Evolutionary conservation across 2,888 invertebrate genomes (phyloP), one percentile per base, ranked within the genome.

Genomic region (Prenolepis imparis): DNA sequence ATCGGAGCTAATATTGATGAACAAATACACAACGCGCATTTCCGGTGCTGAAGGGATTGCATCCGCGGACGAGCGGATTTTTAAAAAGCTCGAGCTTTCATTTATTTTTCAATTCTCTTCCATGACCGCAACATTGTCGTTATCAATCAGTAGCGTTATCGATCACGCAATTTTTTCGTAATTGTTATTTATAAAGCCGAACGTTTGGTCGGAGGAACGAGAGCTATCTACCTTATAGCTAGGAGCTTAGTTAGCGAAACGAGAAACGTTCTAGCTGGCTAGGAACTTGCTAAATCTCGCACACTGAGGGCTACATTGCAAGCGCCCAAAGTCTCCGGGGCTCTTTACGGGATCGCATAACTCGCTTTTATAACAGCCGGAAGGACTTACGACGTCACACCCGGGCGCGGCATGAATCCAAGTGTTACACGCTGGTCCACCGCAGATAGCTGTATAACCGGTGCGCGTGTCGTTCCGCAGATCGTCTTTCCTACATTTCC

Each of bases 311-410:
- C 32, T 32, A 78, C 15, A 12, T 68, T 78, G 36, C 39, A 15
- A 55, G 28, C 48, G 63, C 70, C n/a, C 70, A 70, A 70, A 70
- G 59, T 41, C 70, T 78, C 41, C 18, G 41, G 78, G 41, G 78
- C 32, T 52, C 48, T 78, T 70, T 78, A 78, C 32, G 78, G 57
- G 44, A 28, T 78, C 70, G 44, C 72, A 70, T 80, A 80, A 80
- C 70, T 80, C 44, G 59, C 32, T 70, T 80, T 80, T 80, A 80
- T 44, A 59, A 72, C 70, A 9, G 57, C 55, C 28, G 78, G 72
- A 70, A 70, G n/a, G 57, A 67, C 57, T 77, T 66, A 77, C 12
- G 21, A 32, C 44, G 36, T 70, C 12, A 70, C 44, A 70, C 44
- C 36, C 44, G 21, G 70, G 21, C 32, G 8, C 21, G 32, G 18